Percentiles rank a stretch among this genome's conserved stretches.
phyloP scores from a whole-genome alignment of 1,140 invertebrate genomes.

The Diabrotica virgifera region DNA sequence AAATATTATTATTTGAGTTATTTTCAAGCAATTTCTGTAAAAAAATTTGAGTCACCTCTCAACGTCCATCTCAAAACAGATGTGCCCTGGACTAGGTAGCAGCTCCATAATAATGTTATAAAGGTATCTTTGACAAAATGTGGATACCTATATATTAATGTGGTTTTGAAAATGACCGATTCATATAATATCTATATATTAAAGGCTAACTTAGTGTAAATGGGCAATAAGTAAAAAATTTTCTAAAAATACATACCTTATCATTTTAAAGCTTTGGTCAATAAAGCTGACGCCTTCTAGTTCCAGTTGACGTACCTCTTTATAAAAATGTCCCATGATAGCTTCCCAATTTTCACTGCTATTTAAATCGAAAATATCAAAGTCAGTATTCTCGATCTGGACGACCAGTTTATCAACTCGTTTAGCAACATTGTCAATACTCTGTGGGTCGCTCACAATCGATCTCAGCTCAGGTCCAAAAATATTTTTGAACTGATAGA shows the following conservation, averaged over 20 bases:
- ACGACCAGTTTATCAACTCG: conserved; percentile 67
- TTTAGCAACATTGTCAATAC: conserved; percentile 78
- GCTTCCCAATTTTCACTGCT: conserved; percentile 81
- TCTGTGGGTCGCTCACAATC: conserved; percentile 77
- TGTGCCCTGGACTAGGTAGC: too few relatives aligned
- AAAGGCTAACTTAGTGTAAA: too few relatives aligned
- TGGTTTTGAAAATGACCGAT: too few relatives aligned
- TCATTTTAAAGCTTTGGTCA: conserved; percentile 77
- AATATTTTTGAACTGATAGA: conserved; percentile 85
- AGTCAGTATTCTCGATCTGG: conserved; percentile 73
- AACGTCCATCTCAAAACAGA: too few relatives aligned
- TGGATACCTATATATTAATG: too few relatives aligned
- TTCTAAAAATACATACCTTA: conserved; percentile 51
- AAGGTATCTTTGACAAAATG: too few relatives aligned
- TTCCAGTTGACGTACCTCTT: conserved; percentile 71
- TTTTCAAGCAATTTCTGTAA: too few relatives aligned
- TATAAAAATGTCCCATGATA: conserved; percentile 71
- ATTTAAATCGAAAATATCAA: conserved; percentile 74
- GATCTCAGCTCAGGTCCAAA: conserved; percentile 83
- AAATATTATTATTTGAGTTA: too few relatives aligned
- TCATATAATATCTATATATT: too few relatives aligned
- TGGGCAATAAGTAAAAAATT: too few relatives aligned
- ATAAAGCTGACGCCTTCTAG: conserved; percentile 81
- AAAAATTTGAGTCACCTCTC: too few relatives aligned
- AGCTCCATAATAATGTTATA: too few relatives aligned